These are phyloP conservation scores for Diplolepis rosae DNA, from an alignment of 2,888 invertebrate genomes.

Conservation along the genomic window DNA sequence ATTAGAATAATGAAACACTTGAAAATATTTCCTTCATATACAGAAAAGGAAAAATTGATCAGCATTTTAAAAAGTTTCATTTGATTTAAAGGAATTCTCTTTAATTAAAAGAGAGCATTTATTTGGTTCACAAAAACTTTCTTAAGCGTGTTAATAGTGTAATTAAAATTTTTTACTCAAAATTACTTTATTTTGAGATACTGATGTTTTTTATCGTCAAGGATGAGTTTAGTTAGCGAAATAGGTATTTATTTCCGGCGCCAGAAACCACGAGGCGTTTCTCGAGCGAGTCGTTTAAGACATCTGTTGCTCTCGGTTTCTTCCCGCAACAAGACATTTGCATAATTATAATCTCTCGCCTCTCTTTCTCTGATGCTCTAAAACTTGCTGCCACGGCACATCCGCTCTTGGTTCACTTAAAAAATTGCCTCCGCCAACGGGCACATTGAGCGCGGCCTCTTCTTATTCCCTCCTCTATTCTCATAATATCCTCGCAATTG, in stretches of 20 bases:
- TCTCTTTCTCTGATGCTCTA: conserved; percentile 9
- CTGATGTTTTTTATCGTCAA: neutral
- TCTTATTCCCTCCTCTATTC: conserved; percentile 8
- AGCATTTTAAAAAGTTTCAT: too few species aligned
- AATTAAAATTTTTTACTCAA: conserved; percentile 1
- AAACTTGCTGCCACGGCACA: conserved; percentile 8
- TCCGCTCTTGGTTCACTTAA: conserved; percentile 20
- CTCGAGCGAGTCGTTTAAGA: conserved; percentile 63
- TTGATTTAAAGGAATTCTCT: too few species aligned
- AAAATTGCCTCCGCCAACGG: conserved; percentile 14
- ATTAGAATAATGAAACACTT: too few species aligned
- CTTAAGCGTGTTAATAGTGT: too few species aligned
- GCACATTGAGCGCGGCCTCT: conserved; percentile 12
- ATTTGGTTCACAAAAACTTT: too few species aligned
- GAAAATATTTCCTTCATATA: too few species aligned
- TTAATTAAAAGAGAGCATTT: too few species aligned
- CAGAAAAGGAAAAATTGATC: too few species aligned
- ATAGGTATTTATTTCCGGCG: conserved; percentile 27
- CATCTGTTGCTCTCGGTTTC: conserved; percentile 71
- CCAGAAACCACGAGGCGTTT: conserved; percentile 19
- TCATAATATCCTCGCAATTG: conserved; percentile 35
- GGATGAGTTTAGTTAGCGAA: conserved; percentile 22
- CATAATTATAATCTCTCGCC: conserved; percentile 71
- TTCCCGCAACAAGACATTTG: conserved; percentile 70
- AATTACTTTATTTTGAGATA: conserved; percentile 2